Percentiles rank a stretch among this genome's conserved stretches.
Conservation (phyloP, 2,888 invertebrate genomes). For the Cremastinae sp. region DNA sequence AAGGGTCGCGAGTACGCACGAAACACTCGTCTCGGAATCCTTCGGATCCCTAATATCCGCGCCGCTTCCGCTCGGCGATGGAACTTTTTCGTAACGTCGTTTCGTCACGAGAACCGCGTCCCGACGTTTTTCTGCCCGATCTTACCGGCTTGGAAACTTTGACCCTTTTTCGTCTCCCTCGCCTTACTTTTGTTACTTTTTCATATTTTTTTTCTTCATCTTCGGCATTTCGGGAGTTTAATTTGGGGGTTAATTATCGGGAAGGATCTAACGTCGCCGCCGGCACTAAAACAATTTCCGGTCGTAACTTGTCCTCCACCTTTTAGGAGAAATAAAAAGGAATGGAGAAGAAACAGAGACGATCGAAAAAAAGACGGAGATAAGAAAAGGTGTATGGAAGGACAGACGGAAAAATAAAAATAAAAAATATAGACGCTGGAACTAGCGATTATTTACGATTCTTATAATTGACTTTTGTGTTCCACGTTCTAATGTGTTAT, state of each 20-base stretch:
- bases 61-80: too few species aligned
- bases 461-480: too few species aligned
- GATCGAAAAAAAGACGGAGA: constrained; percentile 19
- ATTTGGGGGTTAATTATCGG: constrained; percentile 33
- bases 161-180: background rate
- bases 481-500: too few species aligned
- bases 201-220: constrained; percentile 13
- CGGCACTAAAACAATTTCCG: constrained; percentile 9
- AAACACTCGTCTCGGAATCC: background rate
- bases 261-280: constrained; percentile 38
- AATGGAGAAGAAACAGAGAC: constrained; percentile 25
- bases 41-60: background rate
- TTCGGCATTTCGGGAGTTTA: constrained; percentile 20
- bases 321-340: constrained; percentile 12
- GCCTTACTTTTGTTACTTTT: background rate
- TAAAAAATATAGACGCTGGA: background rate
- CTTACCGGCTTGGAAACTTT: too few species aligned
- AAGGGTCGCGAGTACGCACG: constrained; percentile 39
- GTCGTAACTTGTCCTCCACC: background rate
- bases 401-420: background rate
- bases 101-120: too few species aligned
- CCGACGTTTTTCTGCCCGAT: too few species aligned
- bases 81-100: too few species aligned
- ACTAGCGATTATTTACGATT: background rate
- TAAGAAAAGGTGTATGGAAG: constrained; percentile 17